Percentiles rank a stretch among this genome's conserved stretches.
Evolutionary conservation across 2,888 invertebrate genomes (phyloP).

Genomic region (Tenodera sinensis): DNA sequence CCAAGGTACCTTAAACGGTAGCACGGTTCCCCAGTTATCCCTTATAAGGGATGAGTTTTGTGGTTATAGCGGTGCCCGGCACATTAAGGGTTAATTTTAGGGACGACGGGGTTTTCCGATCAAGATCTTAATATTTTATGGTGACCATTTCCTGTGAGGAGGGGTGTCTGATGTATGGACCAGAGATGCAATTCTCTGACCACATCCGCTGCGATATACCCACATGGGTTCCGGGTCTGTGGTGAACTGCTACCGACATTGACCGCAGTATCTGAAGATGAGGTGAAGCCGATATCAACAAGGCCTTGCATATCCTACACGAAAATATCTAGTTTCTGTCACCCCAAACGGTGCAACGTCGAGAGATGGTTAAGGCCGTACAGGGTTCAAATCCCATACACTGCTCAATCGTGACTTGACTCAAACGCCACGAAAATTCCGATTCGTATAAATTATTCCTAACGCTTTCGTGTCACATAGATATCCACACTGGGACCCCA

Average conservation of each 20-base stretch:
- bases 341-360: no score
- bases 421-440: no score
- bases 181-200: conserved; percentile 13
- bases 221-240: background rate
- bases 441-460: no score
- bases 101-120: background rate
- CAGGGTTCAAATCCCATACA: no score
- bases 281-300: background rate
- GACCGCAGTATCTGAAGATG: background rate
- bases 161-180: background rate
- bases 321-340: no score
- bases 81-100: background rate
- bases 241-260: background rate
- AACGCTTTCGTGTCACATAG: no score
- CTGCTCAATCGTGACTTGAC: no score
- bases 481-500: no score
- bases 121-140: background rate
- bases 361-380: no score
- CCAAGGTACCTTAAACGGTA: no score
- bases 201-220: background rate
- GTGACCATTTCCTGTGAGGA: background rate
- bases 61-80: background rate
- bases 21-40: no score
- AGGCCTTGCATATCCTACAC: background rate
- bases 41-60: background rate